phyloP scores from a whole-genome alignment of 2,888 invertebrate genomes.

The Taphrorychus bicolor region DNA sequence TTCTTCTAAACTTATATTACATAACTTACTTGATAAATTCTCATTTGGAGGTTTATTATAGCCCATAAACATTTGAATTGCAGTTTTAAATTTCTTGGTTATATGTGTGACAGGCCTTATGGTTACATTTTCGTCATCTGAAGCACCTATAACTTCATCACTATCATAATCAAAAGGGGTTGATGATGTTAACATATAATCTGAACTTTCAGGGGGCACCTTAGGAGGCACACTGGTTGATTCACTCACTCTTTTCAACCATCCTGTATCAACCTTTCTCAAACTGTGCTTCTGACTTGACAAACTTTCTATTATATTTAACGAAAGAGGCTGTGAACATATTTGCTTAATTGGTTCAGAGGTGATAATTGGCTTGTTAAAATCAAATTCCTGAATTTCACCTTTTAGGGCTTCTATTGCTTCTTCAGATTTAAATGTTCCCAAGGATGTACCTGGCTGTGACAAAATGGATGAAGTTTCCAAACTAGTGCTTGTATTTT shows the following conservation, averaged over 20 bases:
- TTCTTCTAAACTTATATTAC: slow-evolving; percentile 22
- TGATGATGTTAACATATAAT: no score
- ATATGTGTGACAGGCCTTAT: slow-evolving; percentile 41
- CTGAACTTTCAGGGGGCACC: background rate
- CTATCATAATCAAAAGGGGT: slow-evolving; percentile 62
- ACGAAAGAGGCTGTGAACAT: slow-evolving; percentile 49
- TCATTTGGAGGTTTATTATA: background rate
- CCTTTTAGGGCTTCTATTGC: slow-evolving; percentile 21
- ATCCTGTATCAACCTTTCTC: slow-evolving; percentile 64
- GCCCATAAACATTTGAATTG: background rate
- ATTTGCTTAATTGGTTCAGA: slow-evolving; percentile 33
- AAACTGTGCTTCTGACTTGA: slow-evolving; percentile 41
- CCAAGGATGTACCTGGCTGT: slow-evolving; percentile 37
- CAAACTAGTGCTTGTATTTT: slow-evolving; percentile 49
- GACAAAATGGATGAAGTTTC: slow-evolving; percentile 40
- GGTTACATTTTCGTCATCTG: slow-evolving; percentile 54
- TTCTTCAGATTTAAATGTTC: slow-evolving; percentile 46
- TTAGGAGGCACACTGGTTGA: background rate
- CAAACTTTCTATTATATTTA: slow-evolving; percentile 40
- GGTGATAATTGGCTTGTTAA: background rate
- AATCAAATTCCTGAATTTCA: slow-evolving; percentile 17
- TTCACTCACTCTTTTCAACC: slow-evolving; percentile 64
- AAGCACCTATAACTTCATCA: slow-evolving; percentile 69
- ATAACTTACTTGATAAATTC: background rate
- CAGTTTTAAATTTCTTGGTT: slow-evolving; percentile 49